Base-by-base conservation (phyloP, 2,888 invertebrate genomes). In the Tortrix viridana region DNA sequence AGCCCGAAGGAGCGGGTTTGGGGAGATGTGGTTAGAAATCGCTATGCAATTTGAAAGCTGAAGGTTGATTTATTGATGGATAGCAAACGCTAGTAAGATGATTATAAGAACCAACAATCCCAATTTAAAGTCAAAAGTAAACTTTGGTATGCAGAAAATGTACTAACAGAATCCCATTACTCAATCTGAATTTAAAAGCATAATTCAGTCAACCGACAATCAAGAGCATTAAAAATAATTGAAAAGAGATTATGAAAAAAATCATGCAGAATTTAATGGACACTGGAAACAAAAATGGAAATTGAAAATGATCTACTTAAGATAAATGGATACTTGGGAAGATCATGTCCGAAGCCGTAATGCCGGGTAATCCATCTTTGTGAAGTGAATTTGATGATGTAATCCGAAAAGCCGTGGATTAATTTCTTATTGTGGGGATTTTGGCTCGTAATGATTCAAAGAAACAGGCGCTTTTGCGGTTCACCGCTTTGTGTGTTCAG, bases 1-100 rank as follows among this genome's bases (percentile, higher is more conserved):
- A 89, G 82, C 75, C 73, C 73, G 76, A 79, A 85, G 85, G 83
- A 75, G 81, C 77, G 71, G 81, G 82, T 82, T 85, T 81, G 81
- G 77, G 79, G 70, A 75, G 67, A 61, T 54, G 66, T 65, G 63
- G 60, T 43, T 56, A 48, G 57, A 23, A 65, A 44, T 14, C 43
- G 44, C 9, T 16, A 41, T 26, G 41, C 26, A 61, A 32, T 47
- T 63, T 57, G 52, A 63, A 53, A 26, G 37, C 23, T 20, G 38
- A 44, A 50, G 50, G 6, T 38, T 26, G n/a, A 54, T 55, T 48
- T 54, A 56, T 62, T 56, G 56, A 62, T 46, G 50, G 16, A 59
- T 44, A n/a, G n/a, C 32, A 16, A 50, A 49, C 3, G 9, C 18
- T 18, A 12, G 19, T 16, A 44, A 44, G 1, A 44, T 16, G 19